Evolutionary conservation across 2,113 vertebrate genomes (phyloP).

Genomic region (Seriola rivoliana): DNA sequence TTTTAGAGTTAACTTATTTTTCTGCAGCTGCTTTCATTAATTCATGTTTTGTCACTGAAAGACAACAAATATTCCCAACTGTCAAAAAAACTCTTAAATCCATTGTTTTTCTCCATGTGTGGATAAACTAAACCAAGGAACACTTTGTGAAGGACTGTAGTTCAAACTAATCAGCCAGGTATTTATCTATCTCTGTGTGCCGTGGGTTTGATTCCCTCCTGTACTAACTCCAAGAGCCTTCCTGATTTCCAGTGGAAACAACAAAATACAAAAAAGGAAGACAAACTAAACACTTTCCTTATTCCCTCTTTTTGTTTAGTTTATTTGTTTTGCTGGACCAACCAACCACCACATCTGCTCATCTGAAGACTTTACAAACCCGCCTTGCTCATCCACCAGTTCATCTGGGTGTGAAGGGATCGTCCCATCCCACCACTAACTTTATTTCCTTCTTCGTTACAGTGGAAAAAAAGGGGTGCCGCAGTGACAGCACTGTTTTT

Average conservation of each 20-base stretch:
- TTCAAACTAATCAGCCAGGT: conserved; percentile 11
- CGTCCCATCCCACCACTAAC: background rate
- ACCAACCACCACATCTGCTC: conserved; percentile 32
- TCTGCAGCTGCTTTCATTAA: background rate
- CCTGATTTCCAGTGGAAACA: conserved; percentile 43
- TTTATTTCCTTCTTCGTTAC: conserved; percentile 16
- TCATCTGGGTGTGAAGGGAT: background rate
- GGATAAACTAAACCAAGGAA: conserved; percentile 47
- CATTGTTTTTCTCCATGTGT: background rate
- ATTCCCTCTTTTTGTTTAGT: conserved; percentile 8
- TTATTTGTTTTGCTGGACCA: conserved; percentile 31
- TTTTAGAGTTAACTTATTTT: background rate
- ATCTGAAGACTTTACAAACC: background rate
- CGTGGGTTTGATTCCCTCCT: conserved; percentile 18
- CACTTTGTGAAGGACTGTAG: conserved; percentile 59
- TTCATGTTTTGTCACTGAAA: conserved; percentile 3
- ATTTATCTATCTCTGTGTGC: background rate
- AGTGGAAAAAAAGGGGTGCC: background rate
- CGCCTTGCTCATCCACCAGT: background rate
- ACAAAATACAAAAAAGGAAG: conserved; percentile 55
- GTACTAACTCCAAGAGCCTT: conserved; percentile 3
- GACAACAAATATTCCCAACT: conserved; percentile 20
- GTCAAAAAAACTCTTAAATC: conserved; percentile 5
- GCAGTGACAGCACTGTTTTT: conserved; percentile 6
- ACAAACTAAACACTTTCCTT: conserved; percentile 22